Evolutionary conservation across 2,888 invertebrate genomes (phyloP).

Genomic region (Pollenia griseotomentosa): DNA sequence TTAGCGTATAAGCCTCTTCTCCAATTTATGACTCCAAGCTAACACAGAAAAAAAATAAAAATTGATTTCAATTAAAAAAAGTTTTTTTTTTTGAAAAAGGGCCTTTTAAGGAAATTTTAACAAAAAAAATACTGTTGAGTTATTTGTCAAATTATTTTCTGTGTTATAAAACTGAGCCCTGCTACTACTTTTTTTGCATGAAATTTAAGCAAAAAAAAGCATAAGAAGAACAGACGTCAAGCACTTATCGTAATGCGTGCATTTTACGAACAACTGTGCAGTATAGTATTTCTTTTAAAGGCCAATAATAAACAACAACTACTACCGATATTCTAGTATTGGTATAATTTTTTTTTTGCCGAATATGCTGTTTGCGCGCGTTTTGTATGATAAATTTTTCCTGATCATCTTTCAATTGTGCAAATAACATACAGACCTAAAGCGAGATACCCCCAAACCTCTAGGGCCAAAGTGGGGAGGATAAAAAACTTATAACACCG

Average conservation of each 20-base stretch:
- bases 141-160: too few species aligned
- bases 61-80: too few species aligned
- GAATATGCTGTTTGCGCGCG: conserved; percentile 31
- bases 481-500: conserved; percentile 36
- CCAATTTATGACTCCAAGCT: too few species aligned
- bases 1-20: too few species aligned
- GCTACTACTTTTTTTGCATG: background rate
- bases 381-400: conserved; percentile 52
- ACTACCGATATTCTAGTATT: conserved; percentile 1
- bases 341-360: background rate
- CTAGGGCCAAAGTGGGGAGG: conserved; percentile 4
- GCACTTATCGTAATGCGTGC: conserved; percentile 61
- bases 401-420: conserved; percentile 59
- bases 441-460: background rate
- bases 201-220: background rate
- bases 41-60: too few species aligned
- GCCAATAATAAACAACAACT: conserved; percentile 36
- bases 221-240: conserved; percentile 37
- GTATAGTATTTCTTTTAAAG: conserved; percentile 11
- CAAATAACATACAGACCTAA: conserved; percentile 26
- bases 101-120: too few species aligned
- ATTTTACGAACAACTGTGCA: background rate
- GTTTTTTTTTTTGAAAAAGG: too few species aligned
- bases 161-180: too few species aligned
- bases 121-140: too few species aligned